phyloP scores from a whole-genome alignment of 2,113 vertebrate genomes.

The Chinchilla lanigera region DNA sequence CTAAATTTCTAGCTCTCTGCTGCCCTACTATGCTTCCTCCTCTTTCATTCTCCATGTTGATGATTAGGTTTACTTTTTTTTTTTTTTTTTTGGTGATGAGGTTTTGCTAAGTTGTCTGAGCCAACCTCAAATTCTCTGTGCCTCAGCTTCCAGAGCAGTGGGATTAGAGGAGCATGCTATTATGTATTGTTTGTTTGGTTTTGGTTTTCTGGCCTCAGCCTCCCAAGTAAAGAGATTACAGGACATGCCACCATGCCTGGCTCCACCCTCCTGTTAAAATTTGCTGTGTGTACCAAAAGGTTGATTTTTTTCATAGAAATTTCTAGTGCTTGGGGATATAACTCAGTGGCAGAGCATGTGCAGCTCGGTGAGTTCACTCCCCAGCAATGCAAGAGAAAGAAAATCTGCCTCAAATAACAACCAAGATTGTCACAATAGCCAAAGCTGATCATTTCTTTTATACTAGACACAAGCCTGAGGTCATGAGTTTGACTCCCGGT shows the following conservation, averaged over 20 bases:
- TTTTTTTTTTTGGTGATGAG: neutral
- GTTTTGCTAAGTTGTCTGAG: neutral
- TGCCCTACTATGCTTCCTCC: neutral
- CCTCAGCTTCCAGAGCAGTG: neutral
- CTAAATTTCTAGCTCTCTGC: neutral
- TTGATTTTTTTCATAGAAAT: slow-evolving; percentile 10
- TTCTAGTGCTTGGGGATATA: neutral
- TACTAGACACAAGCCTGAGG: too few relatives aligned
- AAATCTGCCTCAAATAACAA: neutral
- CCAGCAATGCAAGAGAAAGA: neutral
- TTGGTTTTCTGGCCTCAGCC: neutral
- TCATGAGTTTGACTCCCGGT: too few relatives aligned
- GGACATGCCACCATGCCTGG: neutral
- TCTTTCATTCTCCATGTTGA: neutral
- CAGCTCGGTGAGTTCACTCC: neutral
- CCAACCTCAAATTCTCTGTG: neutral
- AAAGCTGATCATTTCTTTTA: neutral
- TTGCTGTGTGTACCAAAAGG: neutral
- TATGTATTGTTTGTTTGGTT: neutral
- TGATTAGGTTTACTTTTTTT: neutral
- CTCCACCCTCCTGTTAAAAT: neutral
- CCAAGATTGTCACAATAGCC: neutral
- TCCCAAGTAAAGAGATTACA: neutral
- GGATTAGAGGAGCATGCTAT: neutral
- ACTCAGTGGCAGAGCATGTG: neutral